Evolutionary conservation across 1,140 invertebrate species (phyloP), one percentile per base, ranked within the genome.

Genomic region (Heliconius melpomene): DNA sequence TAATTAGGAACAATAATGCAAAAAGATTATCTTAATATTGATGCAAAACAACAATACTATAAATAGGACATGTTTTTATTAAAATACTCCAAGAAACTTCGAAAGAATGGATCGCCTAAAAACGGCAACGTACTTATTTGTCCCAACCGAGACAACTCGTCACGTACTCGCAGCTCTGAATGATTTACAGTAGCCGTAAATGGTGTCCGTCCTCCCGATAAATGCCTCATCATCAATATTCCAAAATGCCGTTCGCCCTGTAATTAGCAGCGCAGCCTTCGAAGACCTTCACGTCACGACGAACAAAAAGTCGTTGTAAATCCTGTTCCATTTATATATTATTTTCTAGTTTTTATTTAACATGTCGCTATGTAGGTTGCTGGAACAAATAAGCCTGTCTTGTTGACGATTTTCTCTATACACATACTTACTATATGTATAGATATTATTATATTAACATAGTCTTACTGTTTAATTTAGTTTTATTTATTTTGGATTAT

Each of bases 141-240:
- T 92, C 91, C 84, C 85, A 83, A 78, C 84, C 84, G 89, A 90
- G 88, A 90, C 92, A 89, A 91, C 91, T 92, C 90, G 90, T 93
- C 93, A 91, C 93, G 89, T 93, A 89, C 85, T 85, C 79, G 82
- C 86, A 82, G 90, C 86, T 87, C 86, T 86, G 89, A 92, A 92
- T 94, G 93, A 94, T 93, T 92, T 94, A 94, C 91, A 85, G 90
- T 86, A 81, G 82, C 93, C 93, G 75, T 94, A 94, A 90, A 94
- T 87, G 91, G 93, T 74, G 82, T 85, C 89, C 84, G 93, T 93
- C 91, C 90, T 89, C 91, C 85, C 90, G 91, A 93, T 94, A 93
- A 93, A 93, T 92, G 89, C 87, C 89, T 92, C 90, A 93, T 93
- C 90, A 94, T 94, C 93, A 94, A 93, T 94, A 94, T 94, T 93